Base-by-base conservation (phyloP, 2,888 invertebrate species). In the Mellilla xanthometata region DNA sequence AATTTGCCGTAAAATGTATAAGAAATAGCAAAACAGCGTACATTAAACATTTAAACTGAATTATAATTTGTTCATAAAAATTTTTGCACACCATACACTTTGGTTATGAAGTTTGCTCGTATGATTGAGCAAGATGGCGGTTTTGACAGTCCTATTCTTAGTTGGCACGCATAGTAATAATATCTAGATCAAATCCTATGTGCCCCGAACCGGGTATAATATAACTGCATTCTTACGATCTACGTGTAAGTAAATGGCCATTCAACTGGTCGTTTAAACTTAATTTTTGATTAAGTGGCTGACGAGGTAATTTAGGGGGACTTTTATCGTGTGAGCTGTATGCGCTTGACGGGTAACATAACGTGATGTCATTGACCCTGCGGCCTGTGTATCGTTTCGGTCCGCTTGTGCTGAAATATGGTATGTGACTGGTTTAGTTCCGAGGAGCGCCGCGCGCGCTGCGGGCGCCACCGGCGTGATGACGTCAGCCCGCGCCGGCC, bases 331-430 rank as follows among this genome's bases (percentile, higher is more conserved):
- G 51, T 15, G 54, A 58, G 62, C 56, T 57, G 56, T 59, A 58
- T 60, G 60, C 55, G 58, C 50, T 62, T 55, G 61, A 64, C 62
- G 61, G 61, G 60, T 45, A 54, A 60, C 46, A 44, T 44, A 41
- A 47, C 41, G 44, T 65, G 48, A 65, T 77, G 85, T 83, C 84
- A 82, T 72, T 82, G 84, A 82, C 81, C 85, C 70, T 66, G 62
- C 60, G 60, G 63, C 54, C 68, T 62, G 52, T 44, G 65, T 62
- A 74, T 68, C 69, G 76, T 79, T 83, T 80, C 80, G 79, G 81
- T 81, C 74, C 79, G 77, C 69, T 79, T 75, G 70, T 76, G 71
- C 77, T 81, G 81, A 81, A 78, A 81, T 69, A 74, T 74, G 68
- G 65, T 74, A 76, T 77, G 78, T 66, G 15, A 19, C n/a, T n/a